These are phyloP conservation scores for Nephrotoma guestfalica DNA, from an alignment of 2,888 invertebrate species.

Conservation along the genomic window DNA sequence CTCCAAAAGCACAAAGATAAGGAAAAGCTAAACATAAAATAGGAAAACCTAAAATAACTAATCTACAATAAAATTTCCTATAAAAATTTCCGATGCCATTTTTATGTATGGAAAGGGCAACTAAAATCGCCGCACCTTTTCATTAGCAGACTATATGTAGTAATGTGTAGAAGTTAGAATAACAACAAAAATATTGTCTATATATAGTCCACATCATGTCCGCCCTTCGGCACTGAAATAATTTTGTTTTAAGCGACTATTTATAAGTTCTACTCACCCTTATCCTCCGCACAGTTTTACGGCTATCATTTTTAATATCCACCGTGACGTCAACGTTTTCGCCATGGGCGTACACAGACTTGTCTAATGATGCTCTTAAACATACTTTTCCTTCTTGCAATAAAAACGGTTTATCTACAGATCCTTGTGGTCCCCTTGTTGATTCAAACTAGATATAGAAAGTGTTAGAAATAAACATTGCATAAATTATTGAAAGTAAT, in stretches of 20 bases:
- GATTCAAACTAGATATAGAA: constrained; percentile 21
- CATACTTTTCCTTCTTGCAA: constrained; percentile 70
- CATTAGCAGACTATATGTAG: neutral
- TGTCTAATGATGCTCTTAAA: constrained; percentile 65
- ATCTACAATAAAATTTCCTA: neutral
- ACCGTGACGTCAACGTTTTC: constrained; percentile 64
- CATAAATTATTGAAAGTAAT: neutral
- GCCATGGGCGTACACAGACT: constrained; percentile 69
- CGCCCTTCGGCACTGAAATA: neutral
- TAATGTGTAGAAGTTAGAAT: neutral
- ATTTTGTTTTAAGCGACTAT: neutral
- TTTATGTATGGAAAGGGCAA: neutral
- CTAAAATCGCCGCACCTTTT: neutral
- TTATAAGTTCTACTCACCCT: constrained; percentile 43
- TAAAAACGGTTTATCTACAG: constrained; percentile 69
- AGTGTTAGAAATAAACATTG: neutral
- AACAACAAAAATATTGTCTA: neutral
- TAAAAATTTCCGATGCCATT: neutral
- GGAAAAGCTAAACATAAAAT: neutral
- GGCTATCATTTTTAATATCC: constrained; percentile 63
- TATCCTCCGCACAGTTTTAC: constrained; percentile 68
- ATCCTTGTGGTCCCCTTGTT: constrained; percentile 47
- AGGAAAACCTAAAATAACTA: neutral
- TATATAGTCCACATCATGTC: neutral
- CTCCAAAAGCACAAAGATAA: neutral